Conservation (phyloP, 1,140 invertebrate genomes). For the Chelonus insularis region DNA sequence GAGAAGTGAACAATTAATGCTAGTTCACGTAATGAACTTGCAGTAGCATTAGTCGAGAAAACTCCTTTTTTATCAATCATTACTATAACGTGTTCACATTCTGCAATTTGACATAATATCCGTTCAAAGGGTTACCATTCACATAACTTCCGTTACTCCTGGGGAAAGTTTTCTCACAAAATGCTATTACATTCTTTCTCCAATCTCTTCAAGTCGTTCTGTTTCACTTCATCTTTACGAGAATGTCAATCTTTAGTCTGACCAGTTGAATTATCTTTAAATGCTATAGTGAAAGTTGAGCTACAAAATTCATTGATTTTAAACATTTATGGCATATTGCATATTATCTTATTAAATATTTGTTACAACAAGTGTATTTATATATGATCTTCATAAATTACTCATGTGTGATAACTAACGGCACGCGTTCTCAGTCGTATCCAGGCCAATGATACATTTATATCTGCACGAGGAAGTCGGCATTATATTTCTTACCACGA, state of each 20-base stretch:
- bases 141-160: too few relatives aligned
- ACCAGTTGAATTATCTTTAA: background rate
- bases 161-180: background rate
- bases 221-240: background rate
- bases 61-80: too few relatives aligned
- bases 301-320: background rate
- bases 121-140: background rate
- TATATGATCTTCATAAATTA: too few relatives aligned
- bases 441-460: slow-evolving; percentile 2
- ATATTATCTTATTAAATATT: too few relatives aligned
- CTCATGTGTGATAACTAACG: too few relatives aligned
- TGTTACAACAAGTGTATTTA: too few relatives aligned
- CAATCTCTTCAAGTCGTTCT: background rate
- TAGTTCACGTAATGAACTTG: too few relatives aligned
- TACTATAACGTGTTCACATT: too few relatives aligned
- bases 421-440: slow-evolving; percentile 1
- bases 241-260: background rate
- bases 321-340: too few relatives aligned
- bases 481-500: background rate
- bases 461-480: slow-evolving; percentile 16
- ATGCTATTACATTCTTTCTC: background rate
- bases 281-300: background rate
- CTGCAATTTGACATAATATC: background rate
- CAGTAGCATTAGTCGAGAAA: too few relatives aligned
- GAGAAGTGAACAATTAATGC: too few relatives aligned